Conservation (phyloP, 2,797 vertebrate genomes). For the Hyperoplus immaculatus region DNA sequence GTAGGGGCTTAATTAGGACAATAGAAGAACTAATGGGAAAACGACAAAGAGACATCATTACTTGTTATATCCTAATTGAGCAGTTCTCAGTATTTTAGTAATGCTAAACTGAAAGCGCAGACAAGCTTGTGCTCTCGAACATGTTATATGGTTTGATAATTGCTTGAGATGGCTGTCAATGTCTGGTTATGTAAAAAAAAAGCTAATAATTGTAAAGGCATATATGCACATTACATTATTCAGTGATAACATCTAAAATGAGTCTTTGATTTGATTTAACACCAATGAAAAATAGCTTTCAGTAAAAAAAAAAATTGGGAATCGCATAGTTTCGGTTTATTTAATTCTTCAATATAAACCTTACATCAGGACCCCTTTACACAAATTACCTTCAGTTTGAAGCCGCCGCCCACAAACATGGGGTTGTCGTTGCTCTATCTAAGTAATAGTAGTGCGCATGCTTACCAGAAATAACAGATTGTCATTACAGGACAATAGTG, state of each 20-base stretch:
- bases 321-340: neutral
- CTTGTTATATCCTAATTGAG: conserved; percentile 25
- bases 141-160: conserved; percentile 45
- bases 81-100: conserved; percentile 41
- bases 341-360: conserved; percentile 6
- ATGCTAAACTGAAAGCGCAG: conserved; percentile 34
- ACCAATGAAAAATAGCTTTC: neutral
- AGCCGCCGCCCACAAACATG: conserved; percentile 38
- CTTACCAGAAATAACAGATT: conserved; percentile 59
- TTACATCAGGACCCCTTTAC: conserved; percentile 3
- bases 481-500: conserved; percentile 62
- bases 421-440: conserved; percentile 32
- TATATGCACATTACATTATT: conserved; percentile 11
- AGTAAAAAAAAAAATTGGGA: no score
- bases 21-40: conserved; percentile 37
- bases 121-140: conserved; percentile 42
- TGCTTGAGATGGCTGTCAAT: conserved; percentile 57
- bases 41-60: conserved; percentile 41
- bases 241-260: neutral
- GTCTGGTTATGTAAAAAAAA: conserved; percentile 60
- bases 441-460: conserved; percentile 66
- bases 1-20: conserved; percentile 49
- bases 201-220: neutral
- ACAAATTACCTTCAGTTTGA: conserved; percentile 36
- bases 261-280: neutral